These are phyloP conservation scores for Melipona beecheii DNA, from an alignment of 2,888 invertebrate genomes.

Conservation along the genomic window DNA sequence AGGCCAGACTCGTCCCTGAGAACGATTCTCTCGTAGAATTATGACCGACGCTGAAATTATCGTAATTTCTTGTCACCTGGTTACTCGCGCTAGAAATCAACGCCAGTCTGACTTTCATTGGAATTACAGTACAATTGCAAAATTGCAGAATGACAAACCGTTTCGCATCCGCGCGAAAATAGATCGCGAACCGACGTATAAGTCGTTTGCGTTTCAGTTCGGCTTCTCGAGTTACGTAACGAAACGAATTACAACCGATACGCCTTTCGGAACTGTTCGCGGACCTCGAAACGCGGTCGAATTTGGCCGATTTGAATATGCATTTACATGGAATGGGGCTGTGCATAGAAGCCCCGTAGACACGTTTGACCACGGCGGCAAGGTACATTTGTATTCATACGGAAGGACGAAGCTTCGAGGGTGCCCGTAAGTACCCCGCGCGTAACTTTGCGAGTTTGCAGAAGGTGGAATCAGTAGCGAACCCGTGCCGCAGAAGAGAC, in stretches of 20 bases:
- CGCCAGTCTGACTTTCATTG: not conserved
- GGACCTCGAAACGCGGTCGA: slow-evolving; percentile 20
- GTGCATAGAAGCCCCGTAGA: slow-evolving; percentile 29
- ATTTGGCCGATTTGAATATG: slow-evolving; percentile 55
- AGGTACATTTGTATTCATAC: slow-evolving; percentile 70
- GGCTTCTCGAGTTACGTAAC: not conserved
- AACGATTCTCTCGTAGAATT: slow-evolving; percentile 33
- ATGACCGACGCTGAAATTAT: slow-evolving; percentile 22
- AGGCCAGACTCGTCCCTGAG: slow-evolving; percentile 34
- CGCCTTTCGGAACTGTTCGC: slow-evolving; percentile 12
- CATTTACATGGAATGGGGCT: slow-evolving; percentile 17
- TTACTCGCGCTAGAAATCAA: slow-evolving; percentile 6
- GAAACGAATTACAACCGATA: not conserved
- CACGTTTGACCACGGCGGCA: slow-evolving; percentile 60
- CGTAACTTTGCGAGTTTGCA: slow-evolving; percentile 74
- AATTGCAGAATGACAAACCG: no score
- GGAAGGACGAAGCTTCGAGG: slow-evolving; percentile 63
- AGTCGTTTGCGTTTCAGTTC: not conserved
- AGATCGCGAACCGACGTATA: not conserved
- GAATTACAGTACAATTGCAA: not conserved
- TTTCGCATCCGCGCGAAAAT: not conserved
- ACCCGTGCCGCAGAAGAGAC: slow-evolving; percentile 69
- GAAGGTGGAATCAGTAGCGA: slow-evolving; percentile 68
- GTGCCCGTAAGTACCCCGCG: slow-evolving; percentile 69
- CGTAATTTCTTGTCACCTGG: slow-evolving; percentile 5